Base-by-base conservation (phyloP, 2,888 invertebrate species). In the Xanthorhoe spadicearia region DNA sequence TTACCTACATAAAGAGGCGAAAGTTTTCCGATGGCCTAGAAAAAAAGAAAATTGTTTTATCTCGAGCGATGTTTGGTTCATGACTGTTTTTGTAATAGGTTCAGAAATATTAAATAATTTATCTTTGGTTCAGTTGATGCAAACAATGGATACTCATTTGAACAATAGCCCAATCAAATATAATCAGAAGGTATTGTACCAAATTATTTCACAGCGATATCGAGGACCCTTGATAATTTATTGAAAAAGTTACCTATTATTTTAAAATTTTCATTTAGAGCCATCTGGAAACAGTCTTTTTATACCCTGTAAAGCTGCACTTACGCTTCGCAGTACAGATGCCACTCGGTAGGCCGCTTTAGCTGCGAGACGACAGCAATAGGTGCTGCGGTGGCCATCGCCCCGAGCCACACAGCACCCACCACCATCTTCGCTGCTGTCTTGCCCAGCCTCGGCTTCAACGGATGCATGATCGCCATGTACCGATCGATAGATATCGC, bases 401-500 rank as follows among this genome's bases (percentile, higher is more conserved):
- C 97, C 0, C 97, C 94, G 1, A 94, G 75, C 97, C 97, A 97
- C 0, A 97, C 96, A 0, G 94, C 87, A 0, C 94, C 90, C 38
- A 97, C 97, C 51, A 96, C 95, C 64, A 95, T 82, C 68, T 95
- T 95, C 0, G 97, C 96, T 15, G 90, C 88, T 0, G 89, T 94
- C 81, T 96, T 96, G 19, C 97, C 96, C 81, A 98, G 94, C 49
- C 97, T 94, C 0, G 97, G 97, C 74, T 95, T 94, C 61, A 98
- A 85, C 0, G 98, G 98, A 92, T 97, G 96, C 95, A 98, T 96
- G 69, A 98, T 98, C 58, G 97, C 97, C 85, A 97, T 95, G 82
- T 97, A 98, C 17, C 98, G 95, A 89, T 98, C 98, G 61, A 97
- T 95, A 74, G 98, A 97, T 82, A 98, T 97, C 46, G 98, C 98